phyloP scores from a whole-genome alignment of 2,888 invertebrate species.

The Atherix ibis region DNA sequence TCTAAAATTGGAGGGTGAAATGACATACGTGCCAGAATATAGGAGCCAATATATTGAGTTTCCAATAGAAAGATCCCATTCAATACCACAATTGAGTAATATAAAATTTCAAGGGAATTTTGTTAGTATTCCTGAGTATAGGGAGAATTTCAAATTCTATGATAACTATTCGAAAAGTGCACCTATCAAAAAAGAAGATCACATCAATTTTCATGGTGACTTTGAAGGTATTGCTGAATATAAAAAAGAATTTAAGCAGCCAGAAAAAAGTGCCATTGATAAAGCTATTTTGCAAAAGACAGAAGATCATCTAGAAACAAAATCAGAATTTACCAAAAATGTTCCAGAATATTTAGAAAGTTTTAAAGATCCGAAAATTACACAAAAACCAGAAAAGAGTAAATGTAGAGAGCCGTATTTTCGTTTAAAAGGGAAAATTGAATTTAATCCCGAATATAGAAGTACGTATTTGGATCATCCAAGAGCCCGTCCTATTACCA shows the following conservation, averaged over 20 bases:
- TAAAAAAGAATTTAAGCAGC: constrained; percentile 24
- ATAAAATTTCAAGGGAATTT: constrained; percentile 28
- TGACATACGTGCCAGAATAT: constrained; percentile 23
- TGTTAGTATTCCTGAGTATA: constrained; percentile 26
- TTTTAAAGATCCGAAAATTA: constrained; percentile 29
- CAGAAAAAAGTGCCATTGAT: constrained; percentile 19
- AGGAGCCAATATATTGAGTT: constrained; percentile 25
- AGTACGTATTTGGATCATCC: constrained; percentile 29
- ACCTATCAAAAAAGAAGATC: constrained; percentile 29
- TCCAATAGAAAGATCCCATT: constrained; percentile 28
- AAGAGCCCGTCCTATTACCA: constrained; percentile 26
- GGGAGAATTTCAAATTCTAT: constrained; percentile 29
- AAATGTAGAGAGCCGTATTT: constrained; percentile 28
- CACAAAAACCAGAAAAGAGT: constrained; percentile 27
- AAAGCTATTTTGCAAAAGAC: constrained; percentile 20
- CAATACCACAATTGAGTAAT: constrained; percentile 30
- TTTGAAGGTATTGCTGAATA: constrained; percentile 23
- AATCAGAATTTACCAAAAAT: constrained; percentile 25
- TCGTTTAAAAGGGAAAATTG: constrained; percentile 28
- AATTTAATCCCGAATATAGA: constrained; percentile 31
- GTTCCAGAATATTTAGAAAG: constrained; percentile 30
- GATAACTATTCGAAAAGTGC: constrained; percentile 29
- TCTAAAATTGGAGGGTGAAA: constrained; percentile 14
- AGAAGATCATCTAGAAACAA: constrained; percentile 23
- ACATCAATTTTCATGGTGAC: constrained; percentile 23